phyloP scores from a whole-genome alignment of 2,797 vertebrate genomes.

The Girardinus metallicus region DNA sequence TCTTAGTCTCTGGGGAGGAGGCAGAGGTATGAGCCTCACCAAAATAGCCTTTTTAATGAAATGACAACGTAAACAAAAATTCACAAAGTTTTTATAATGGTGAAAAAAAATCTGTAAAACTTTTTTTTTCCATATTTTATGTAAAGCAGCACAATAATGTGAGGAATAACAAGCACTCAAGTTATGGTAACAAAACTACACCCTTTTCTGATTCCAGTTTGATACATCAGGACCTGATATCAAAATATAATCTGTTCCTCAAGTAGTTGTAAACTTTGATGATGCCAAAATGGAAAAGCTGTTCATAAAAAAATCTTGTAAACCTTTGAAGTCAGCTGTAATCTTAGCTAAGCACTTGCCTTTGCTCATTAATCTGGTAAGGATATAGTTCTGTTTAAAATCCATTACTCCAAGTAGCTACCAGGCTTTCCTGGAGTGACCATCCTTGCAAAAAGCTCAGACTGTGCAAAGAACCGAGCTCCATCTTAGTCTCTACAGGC shows the following conservation, averaged over 20 bases:
- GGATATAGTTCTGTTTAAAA: not conserved
- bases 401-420: not conserved
- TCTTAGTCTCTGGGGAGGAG: constrained; percentile 45
- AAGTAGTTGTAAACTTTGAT: not conserved
- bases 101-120: not conserved
- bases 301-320: not conserved
- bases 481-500: not conserved
- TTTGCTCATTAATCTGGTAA: not conserved
- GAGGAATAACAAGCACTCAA: not conserved
- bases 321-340: not conserved
- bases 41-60: constrained; percentile 37
- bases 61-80: constrained; percentile 12
- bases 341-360: not conserved
- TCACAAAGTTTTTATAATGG: constrained; percentile 26
- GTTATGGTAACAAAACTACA: not conserved
- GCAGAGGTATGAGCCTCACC: constrained; percentile 30
- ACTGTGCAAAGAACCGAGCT: not conserved
- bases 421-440: not conserved
- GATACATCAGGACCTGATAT: not conserved
- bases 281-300: not conserved
- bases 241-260: not conserved
- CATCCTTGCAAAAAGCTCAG: not conserved
- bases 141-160: not conserved
- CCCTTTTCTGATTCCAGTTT: not conserved
- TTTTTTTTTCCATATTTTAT: constrained; percentile 23